Evolutionary conservation across 2,888 invertebrate species (phyloP), one percentile per base, ranked within the genome.

Genomic region (Mythimna lalbum): DNA sequence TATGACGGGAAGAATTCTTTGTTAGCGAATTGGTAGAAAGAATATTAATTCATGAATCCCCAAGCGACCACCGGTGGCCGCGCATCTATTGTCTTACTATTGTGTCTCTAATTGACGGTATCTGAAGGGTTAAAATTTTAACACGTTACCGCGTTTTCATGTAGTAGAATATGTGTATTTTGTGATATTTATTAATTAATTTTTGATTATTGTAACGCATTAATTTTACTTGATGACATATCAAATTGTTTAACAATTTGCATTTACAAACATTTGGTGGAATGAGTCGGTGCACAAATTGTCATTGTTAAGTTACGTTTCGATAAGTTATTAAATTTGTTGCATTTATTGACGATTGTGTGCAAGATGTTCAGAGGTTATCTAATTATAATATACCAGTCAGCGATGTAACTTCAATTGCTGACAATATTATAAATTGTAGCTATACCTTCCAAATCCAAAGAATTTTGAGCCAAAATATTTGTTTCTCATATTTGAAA

Each of bases 191-290:
- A n/a, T 77, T 82, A 63, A 56, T 73, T 85, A 77, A 62, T 61
- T 73, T 66, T 55, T 12, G 67, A 77, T 74, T 64, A 78, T 71
- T 78, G 52, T 61, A 67, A 60, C 36, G 61, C 56, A 47, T 64
- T 87, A 77, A 78, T 80, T 78, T 88, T 84, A 82, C 70, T 82
- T 82, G 80, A 83, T 80, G 70, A 86, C 80, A 86, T 86, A 88
- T 88, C 87, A 88, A 89, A 90, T 91, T 91, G 91, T 92, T 84
- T 82, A 86, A 92, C 90, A 91, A 91, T 92, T 91, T 91, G 92
- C 87, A 89, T 90, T 90, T 87, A 86, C 71, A 63, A 80, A 79
- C 49, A 47, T 77, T 79, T 76, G 68, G 73, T 73, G 60, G 76
- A 82, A 72, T 63, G n/a, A 66, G 74, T 89, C 85, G 82, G 85